Evolutionary conservation across 2,888 invertebrate species (phyloP).

Genomic region (Timandra comae): DNA sequence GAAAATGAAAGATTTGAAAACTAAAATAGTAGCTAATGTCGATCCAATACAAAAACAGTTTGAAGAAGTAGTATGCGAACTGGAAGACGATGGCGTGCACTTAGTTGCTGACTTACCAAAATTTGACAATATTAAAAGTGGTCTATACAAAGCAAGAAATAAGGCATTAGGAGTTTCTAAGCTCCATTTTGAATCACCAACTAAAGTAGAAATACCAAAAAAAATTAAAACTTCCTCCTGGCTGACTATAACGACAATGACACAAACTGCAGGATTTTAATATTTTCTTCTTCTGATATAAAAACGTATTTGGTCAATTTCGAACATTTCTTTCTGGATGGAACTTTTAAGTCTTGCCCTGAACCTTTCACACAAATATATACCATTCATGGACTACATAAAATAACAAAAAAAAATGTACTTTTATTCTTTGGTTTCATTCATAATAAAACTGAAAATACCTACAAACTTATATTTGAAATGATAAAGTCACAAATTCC

Average conservation of each 20-base stretch:
- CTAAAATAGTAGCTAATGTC: slow-evolving; percentile 2
- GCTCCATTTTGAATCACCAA: slow-evolving; percentile 6
- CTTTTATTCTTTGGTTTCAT: slow-evolving; percentile 8
- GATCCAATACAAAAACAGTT: slow-evolving; percentile 5
- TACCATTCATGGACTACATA: slow-evolving; percentile 7
- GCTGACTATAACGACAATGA: slow-evolving; percentile 2
- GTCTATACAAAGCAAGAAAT: slow-evolving; percentile 9
- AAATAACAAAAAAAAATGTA: slow-evolving; percentile 3
- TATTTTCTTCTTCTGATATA: not conserved
- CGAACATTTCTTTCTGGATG: slow-evolving; percentile 8
- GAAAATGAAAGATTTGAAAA: slow-evolving; percentile 2
- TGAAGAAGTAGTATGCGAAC: slow-evolving; percentile 6
- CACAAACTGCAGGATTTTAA: not conserved
- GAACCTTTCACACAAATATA: slow-evolving; percentile 10
- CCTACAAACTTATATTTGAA: slow-evolving; percentile 1
- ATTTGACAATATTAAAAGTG: slow-evolving; percentile 10
- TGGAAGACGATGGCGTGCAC: slow-evolving; percentile 7
- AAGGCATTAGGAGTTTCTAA: slow-evolving; percentile 5
- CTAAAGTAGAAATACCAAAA: slow-evolving; percentile 1
- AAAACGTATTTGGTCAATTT: not conserved
- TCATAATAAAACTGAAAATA: slow-evolving; percentile 1
- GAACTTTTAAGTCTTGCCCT: slow-evolving; percentile 11
- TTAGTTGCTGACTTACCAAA: slow-evolving; percentile 6
- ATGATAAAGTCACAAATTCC: not conserved
- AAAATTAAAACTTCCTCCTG: not conserved